Evolutionary conservation across 2,888 invertebrate species (phyloP), one percentile per base, ranked within the genome.

Genomic region (Druceiella hillmani): DNA sequence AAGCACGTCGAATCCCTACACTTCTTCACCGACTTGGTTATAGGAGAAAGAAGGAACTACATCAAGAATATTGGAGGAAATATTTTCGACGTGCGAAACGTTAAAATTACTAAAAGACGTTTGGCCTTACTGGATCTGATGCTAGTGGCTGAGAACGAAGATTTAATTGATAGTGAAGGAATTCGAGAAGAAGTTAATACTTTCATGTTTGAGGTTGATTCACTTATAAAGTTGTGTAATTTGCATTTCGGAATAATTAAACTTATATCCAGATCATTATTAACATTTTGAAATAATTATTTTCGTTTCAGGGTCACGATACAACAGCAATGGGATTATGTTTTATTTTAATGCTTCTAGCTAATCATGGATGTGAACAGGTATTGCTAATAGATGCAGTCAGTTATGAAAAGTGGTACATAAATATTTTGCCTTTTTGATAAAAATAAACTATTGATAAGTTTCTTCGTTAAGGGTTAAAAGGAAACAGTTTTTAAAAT

Each of bases 151-250:
- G 63, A 68, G 33, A 43, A 51, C 3, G 52, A 60, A 2, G 62
- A 59, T 3, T 47, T 52, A 9, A 66, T 69, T 15, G 59, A 64
- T 42, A 63, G 66, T 44, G 51, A 55, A 33, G 71, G 66, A 10
- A 71, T 74, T 30, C 58, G 65, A 40, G 72, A 74, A 46, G 73
- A 73, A 54, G 72, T 74, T 2, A 68, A 72, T 38, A 73, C 73
- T 0, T 72, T 74, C 36, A 68, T 72, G 64, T 70, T 71, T 45
- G 71, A 65, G 47, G 70, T 55, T 47, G 40, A 22, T 22, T 13
- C 16, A 13, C 16, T n/a, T n/a, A n/a, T n/a, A n/a, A n/a, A n/a
- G n/a, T n/a, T n/a, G n/a, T n/a, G n/a, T n/a, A n/a, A n/a, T n/a
- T n/a, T n/a, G n/a, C n/a, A n/a, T n/a, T n/a, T n/a, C n/a, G n/a